These are phyloP conservation scores for Donacobius atricapilla DNA, from an alignment of 2,113 vertebrate genomes.

Conservation along the genomic window DNA sequence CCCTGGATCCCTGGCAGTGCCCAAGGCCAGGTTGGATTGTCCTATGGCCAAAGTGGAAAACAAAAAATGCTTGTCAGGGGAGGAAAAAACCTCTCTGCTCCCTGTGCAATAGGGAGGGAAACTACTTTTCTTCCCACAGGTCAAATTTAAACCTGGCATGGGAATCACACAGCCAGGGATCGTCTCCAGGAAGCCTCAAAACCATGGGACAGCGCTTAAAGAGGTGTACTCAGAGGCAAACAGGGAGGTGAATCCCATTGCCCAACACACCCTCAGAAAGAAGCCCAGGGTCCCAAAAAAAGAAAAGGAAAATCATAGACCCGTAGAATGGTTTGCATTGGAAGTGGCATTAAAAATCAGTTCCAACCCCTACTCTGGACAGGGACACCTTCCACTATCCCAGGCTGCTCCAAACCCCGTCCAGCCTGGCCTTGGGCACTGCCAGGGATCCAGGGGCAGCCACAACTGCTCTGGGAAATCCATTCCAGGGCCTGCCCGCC, in stretches of 20 bases:
- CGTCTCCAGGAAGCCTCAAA: background rate
- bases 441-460: background rate
- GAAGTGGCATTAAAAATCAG: background rate
- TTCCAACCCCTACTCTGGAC: background rate
- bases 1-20: too few species aligned
- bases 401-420: too few species aligned
- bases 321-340: background rate
- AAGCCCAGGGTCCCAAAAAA: background rate
- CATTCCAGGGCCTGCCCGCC: background rate
- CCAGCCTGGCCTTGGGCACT: background rate
- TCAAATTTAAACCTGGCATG: too few species aligned
- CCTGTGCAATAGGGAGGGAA: too few species aligned
- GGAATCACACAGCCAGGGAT: background rate
- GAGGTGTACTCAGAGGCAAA: rapidly evolving
- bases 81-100: too few species aligned
- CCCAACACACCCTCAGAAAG: background rate
- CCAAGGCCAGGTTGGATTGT: too few species aligned
- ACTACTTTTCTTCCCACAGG: too few species aligned
- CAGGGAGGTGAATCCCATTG: rapidly evolving
- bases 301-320: background rate
- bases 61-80: too few species aligned
- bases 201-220: rapidly evolving
- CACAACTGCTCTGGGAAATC: background rate
- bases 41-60: too few species aligned
- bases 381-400: background rate